phyloP scores from a whole-genome alignment of 2,888 invertebrate genomes.

The Pegoplata infirma region DNA sequence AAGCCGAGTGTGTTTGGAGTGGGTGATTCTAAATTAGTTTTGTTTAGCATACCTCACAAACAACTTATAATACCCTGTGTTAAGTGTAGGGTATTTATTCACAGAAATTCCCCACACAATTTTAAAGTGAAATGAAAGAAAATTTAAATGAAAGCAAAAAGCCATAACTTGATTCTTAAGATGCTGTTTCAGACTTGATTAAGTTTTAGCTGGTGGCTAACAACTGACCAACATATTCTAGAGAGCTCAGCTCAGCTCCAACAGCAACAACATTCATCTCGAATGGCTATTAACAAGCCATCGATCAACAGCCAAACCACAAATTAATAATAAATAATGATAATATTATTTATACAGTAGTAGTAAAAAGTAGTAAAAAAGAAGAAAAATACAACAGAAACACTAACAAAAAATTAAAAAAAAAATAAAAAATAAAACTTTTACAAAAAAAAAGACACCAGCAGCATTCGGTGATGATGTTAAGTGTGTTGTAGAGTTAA shows the following conservation, averaged over 20 bases:
- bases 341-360: constrained; percentile 18
- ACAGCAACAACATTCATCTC: constrained; percentile 20
- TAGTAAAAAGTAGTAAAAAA: constrained; percentile 22
- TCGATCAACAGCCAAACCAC: constrained; percentile 40
- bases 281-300: constrained; percentile 26
- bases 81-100: not conserved
- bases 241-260: constrained; percentile 8
- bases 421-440: no score
- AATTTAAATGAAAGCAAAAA: constrained; percentile 57
- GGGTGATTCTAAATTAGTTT: no score
- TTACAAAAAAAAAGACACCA: constrained; percentile 37
- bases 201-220: constrained; percentile 28
- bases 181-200: constrained; percentile 11
- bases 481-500: no score
- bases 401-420: constrained; percentile 17
- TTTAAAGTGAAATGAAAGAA: constrained; percentile 60
- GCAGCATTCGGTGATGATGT: constrained; percentile 48
- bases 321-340: constrained; percentile 43
- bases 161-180: constrained; percentile 50
- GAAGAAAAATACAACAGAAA: constrained; percentile 23
- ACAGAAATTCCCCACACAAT: not conserved
- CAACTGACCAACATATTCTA: constrained; percentile 49
- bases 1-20: no score
- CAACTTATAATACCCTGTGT: not conserved
- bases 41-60: no score